These are phyloP conservation scores for Euplexia lucipara DNA, from an alignment of 2,888 invertebrate species.

Conservation along the genomic window DNA sequence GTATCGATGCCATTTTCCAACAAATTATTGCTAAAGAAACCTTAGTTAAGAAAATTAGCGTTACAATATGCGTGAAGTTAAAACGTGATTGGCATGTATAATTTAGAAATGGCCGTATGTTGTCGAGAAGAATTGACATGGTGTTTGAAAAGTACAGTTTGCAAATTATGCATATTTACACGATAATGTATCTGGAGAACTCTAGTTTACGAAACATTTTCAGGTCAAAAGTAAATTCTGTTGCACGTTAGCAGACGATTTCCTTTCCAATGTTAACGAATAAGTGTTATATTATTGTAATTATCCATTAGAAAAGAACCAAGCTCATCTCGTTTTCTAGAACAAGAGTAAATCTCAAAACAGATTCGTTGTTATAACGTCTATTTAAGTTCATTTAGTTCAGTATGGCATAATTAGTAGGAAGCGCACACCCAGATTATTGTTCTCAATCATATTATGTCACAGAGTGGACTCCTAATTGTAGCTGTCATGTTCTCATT, in stretches of 20 bases:
- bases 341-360: slow-evolving; percentile 10
- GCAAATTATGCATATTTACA: slow-evolving; percentile 25
- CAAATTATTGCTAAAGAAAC: slow-evolving; percentile 40
- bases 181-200: slow-evolving; percentile 19
- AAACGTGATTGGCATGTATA: slow-evolving; percentile 60
- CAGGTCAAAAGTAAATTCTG: neutral
- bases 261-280: neutral
- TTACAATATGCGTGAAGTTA: slow-evolving; percentile 49
- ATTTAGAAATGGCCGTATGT: slow-evolving; percentile 51
- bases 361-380: slow-evolving; percentile 13
- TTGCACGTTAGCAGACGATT: neutral
- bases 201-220: neutral
- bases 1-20: slow-evolving; percentile 36
- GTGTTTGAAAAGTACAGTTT: slow-evolving; percentile 40
- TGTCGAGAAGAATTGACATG: slow-evolving; percentile 27
- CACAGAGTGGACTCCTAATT: slow-evolving; percentile 41
- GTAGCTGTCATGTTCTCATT: slow-evolving; percentile 55
- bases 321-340: neutral
- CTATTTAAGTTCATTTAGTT: slow-evolving; percentile 24
- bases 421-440: slow-evolving; percentile 45
- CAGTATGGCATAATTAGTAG: slow-evolving; percentile 42
- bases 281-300: too few relatives aligned
- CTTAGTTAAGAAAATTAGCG: slow-evolving; percentile 47
- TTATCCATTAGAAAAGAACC: too few relatives aligned
- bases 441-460: slow-evolving; percentile 44